phyloP scores from a whole-genome alignment of 2,888 invertebrate genomes.

The Oligia strigilis region DNA sequence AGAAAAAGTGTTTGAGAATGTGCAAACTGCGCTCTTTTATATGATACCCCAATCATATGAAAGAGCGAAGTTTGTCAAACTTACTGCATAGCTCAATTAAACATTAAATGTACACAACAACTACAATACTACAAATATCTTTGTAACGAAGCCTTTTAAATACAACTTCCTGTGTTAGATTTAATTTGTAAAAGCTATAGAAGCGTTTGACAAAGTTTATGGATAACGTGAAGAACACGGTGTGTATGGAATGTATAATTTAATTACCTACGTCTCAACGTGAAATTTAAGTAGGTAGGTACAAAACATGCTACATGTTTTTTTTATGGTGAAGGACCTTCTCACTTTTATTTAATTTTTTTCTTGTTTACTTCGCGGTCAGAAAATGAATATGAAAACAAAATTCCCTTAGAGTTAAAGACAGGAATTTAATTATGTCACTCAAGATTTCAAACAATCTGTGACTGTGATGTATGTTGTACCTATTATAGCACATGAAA shows the following conservation, averaged over 20 bases:
- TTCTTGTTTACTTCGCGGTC: not conserved
- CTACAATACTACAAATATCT: too few relatives aligned
- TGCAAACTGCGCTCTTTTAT: too few relatives aligned
- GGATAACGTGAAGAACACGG: too few relatives aligned
- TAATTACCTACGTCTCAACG: not conserved
- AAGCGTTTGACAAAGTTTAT: too few relatives aligned
- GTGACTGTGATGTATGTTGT: not conserved
- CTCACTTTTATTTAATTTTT: not conserved
- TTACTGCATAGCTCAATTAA: too few relatives aligned
- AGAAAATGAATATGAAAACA: not conserved
- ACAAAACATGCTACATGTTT: not conserved
- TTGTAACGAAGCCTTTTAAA: too few relatives aligned
- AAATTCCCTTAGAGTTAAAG: not conserved
- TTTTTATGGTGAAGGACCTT: not conserved
- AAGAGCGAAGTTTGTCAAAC: too few relatives aligned
- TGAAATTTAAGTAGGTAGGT: not conserved
- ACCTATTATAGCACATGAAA: not conserved
- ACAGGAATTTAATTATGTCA: not conserved
- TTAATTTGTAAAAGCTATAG: too few relatives aligned
- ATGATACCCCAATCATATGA: too few relatives aligned
- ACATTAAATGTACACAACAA: too few relatives aligned
- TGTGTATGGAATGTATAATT: constrained; percentile 3
- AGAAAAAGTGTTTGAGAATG: too few relatives aligned
- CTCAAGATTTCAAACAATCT: not conserved
- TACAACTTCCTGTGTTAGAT: too few relatives aligned